Evolutionary conservation across 2,888 invertebrate species (phyloP).

Genomic region (Tetrapedia diversipes): DNA sequence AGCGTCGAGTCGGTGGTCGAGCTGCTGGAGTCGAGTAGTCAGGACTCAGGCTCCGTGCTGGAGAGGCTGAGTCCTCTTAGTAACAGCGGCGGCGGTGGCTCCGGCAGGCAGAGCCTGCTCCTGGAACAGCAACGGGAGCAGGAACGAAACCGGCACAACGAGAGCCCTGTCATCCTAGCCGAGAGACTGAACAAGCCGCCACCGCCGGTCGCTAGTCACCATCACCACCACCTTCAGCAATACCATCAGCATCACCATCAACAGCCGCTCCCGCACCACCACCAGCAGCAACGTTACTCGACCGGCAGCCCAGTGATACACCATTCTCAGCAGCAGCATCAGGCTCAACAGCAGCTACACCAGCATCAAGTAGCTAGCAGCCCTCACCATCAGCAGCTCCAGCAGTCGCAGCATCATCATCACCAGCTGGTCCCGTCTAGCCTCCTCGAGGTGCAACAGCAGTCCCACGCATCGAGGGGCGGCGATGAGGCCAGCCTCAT

Average conservation of each 20-base stretch:
- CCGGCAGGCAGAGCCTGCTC: slow-evolving; percentile 80
- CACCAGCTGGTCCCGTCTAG: slow-evolving; percentile 65
- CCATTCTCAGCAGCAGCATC: slow-evolving; percentile 65
- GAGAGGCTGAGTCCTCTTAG: slow-evolving; percentile 82
- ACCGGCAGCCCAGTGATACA: slow-evolving; percentile 67
- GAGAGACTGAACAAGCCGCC: slow-evolving; percentile 80
- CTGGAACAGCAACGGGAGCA: slow-evolving; percentile 79
- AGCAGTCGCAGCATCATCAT: slow-evolving; percentile 56
- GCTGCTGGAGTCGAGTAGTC: slow-evolving; percentile 77
- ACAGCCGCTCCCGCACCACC: slow-evolving; percentile 64
- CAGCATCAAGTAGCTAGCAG: slow-evolving; percentile 59
- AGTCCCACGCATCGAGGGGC: slow-evolving; percentile 68
- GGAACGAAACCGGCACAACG: slow-evolving; percentile 81
- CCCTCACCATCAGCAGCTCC: slow-evolving; percentile 55
- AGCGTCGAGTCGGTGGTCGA: slow-evolving; percentile 76
- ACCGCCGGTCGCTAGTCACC: slow-evolving; percentile 71
- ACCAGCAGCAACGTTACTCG: slow-evolving; percentile 66
- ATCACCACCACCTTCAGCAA: slow-evolving; percentile 72
- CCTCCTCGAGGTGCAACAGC: slow-evolving; percentile 72
- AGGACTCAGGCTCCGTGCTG: slow-evolving; percentile 81
- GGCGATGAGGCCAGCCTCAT: slow-evolving; percentile 79
- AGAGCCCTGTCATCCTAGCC: slow-evolving; percentile 81
- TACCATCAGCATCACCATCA: slow-evolving; percentile 67
- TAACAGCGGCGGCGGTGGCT: slow-evolving; percentile 76
- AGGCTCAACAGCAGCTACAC: slow-evolving; percentile 42